Percentiles rank a stretch among this genome's conserved stretches.
Evolutionary conservation across 2,113 vertebrate genomes (phyloP).

Genomic region (Xiphophorus couchianus): DNA sequence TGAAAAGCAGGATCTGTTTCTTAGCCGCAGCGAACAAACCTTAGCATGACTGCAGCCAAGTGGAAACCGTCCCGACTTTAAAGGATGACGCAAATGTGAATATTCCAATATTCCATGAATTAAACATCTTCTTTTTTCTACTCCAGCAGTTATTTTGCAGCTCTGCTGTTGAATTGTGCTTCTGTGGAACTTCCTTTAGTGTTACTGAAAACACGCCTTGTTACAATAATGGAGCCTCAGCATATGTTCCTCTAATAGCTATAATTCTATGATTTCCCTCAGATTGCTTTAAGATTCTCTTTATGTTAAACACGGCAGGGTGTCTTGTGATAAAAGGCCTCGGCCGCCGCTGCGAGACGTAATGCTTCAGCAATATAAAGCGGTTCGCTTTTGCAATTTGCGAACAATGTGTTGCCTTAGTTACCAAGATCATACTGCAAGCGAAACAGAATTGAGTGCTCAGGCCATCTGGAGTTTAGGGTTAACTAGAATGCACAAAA

Average conservation of each 20-base stretch:
- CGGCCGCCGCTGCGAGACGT: not conserved
- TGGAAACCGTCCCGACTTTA: not conserved
- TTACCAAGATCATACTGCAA: not conserved
- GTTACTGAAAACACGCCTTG: no score
- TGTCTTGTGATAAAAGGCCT: not conserved
- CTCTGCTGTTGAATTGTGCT: not conserved
- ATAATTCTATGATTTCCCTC: not conserved
- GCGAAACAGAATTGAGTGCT: not conserved
- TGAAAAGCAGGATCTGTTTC: slow-evolving; percentile 10
- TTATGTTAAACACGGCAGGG: no score
- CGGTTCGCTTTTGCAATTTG: not conserved
- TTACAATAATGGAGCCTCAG: not conserved
- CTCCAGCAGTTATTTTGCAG: not conserved
- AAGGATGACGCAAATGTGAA: not conserved
- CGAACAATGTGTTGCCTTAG: not conserved
- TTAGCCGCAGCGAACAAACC: not conserved
- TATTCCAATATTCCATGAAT: not conserved
- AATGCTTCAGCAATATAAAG: not conserved
- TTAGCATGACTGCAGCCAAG: not conserved
- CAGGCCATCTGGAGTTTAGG: not conserved
- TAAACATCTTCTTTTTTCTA: not conserved
- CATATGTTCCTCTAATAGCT: not conserved
- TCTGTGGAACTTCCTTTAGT: not conserved
- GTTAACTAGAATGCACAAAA: not conserved
- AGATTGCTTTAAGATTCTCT: not conserved